Base-by-base conservation (phyloP, 2,797 vertebrate genomes). In the Thunnus albacares region DNA sequence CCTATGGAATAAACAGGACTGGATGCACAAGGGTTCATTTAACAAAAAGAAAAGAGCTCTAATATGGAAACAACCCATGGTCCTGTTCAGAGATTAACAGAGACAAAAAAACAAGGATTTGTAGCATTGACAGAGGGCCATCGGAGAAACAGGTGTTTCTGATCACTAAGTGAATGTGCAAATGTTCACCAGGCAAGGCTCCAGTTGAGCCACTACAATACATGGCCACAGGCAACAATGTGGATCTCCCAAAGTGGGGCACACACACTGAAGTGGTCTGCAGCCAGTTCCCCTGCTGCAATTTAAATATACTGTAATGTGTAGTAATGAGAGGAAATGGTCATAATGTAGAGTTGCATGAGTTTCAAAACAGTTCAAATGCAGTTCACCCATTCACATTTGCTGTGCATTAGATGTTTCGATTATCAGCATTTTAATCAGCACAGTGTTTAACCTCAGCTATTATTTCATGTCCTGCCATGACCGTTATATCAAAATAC, bases 131-230 rank as follows among this genome's bases (percentile, higher is more conserved):
- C 53, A 82, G 38, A 76, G 41, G 69, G 68, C 81, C 75, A 79
- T 82, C n/a, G 51, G 71, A 88, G 79, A 82, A 91, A 93, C 94
- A 95, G 91, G 93, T 94, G 94, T 92, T 95, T 95, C 81, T 93
- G 89, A 95, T 95, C 93, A 94, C 61, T 13, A 67, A 69, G 83
- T 71, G 62, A 88, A 89, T 92, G 81, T 82, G 67, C 61, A 90
- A 89, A 93, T 87, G 90, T 89, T 91, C 85, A 79, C 62, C 77
- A 89, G 86, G 80, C 85, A 92, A 75, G 47, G 62, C 86, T 93
- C 84, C 58, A 63, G 66, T 71, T 59, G 55, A 87, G 84, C 75
- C 90, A 87, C 85, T 82, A 72, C 55, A 83, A 85, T 62, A 83
- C 79, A 90, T 90, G 87, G 85, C 84, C 83, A 71, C 65, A 73